These are phyloP conservation scores for Alfaro cultratus DNA, from an alignment of 2,797 vertebrate species.

Conservation along the genomic window DNA sequence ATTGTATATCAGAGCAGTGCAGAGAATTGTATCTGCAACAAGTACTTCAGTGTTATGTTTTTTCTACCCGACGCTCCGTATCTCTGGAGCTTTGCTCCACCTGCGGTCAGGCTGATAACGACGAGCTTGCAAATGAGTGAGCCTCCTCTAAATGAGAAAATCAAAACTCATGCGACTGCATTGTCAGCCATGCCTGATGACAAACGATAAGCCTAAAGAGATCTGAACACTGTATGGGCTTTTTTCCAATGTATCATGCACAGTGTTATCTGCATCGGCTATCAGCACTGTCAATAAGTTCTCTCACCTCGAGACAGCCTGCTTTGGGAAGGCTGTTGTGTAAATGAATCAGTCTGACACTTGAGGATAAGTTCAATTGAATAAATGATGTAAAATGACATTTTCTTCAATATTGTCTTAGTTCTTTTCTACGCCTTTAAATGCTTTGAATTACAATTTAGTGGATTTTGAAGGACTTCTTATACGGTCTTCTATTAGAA, in stretches of 20 bases:
- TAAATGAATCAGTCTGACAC: conserved; percentile 53
- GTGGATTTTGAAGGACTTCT: conserved; percentile 8
- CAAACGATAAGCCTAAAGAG: conserved; percentile 47
- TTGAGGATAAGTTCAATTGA: conserved; percentile 34
- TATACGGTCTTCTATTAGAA: conserved; percentile 9
- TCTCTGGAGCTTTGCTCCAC: conserved; percentile 33
- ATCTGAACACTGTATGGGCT: conserved; percentile 39
- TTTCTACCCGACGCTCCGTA: conserved; percentile 12
- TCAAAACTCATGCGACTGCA: conserved; percentile 39
- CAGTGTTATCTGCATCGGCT: conserved; percentile 60
- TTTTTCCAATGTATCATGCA: conserved; percentile 58
- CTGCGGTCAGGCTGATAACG: conserved; percentile 38
- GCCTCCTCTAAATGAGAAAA: conserved; percentile 41
- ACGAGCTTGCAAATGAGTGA: conserved; percentile 45
- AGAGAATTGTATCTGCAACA: conserved; percentile 22
- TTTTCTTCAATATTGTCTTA: conserved; percentile 13
- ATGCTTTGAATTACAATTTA: conserved; percentile 19
- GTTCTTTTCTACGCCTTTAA: neutral
- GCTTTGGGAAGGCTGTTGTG: conserved; percentile 45
- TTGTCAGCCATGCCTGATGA: conserved; percentile 48
- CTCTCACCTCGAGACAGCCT: conserved; percentile 36
- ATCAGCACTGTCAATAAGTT: conserved; percentile 54
- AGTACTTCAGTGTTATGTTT: conserved; percentile 15
- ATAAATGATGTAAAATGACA: conserved; percentile 27
- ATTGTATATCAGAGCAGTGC: conserved; percentile 29